phyloP scores from a whole-genome alignment of 2,888 invertebrate genomes.

The Brachynemurus nebulosus region DNA sequence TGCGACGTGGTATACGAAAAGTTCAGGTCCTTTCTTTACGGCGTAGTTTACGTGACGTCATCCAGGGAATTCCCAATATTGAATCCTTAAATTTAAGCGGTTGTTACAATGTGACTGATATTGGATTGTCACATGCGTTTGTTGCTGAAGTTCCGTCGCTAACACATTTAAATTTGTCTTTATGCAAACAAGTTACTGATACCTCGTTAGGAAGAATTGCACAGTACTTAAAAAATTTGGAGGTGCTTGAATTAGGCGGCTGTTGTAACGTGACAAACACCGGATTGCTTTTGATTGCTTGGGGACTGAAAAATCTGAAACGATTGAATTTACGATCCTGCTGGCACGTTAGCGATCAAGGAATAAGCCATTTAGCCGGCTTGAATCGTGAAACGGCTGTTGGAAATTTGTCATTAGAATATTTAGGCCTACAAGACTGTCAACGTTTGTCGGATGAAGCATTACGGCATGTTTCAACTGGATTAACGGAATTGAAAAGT shows the following conservation, averaged over 20 bases:
- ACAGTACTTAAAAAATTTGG: conserved; percentile 70
- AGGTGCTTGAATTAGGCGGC: conserved; percentile 79
- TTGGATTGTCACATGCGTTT: conserved; percentile 71
- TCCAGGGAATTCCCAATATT: conserved; percentile 71
- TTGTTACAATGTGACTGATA: conserved; percentile 85
- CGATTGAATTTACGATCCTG: conserved; percentile 81
- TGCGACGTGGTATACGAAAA: conserved; percentile 73
- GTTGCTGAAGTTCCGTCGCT: conserved; percentile 61
- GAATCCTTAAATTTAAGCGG: conserved; percentile 83
- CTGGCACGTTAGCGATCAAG: conserved; percentile 83
- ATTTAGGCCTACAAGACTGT: conserved; percentile 86
- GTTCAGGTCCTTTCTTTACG: conserved; percentile 80
- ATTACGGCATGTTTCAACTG: conserved; percentile 68
- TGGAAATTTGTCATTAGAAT: conserved; percentile 66
- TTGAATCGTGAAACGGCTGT: conserved; percentile 44
- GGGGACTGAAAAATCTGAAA: conserved; percentile 73
- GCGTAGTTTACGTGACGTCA: conserved; percentile 70
- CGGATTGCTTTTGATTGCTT: conserved; percentile 72
- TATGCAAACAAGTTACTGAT: conserved; percentile 94
- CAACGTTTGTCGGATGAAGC: conserved; percentile 88
- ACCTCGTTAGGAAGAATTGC: conserved; percentile 74
- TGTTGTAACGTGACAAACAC: conserved; percentile 85
- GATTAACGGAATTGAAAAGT: conserved; percentile 65
- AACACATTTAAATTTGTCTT: conserved; percentile 69
- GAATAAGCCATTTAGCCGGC: conserved; percentile 77